Percentiles rank a stretch among this genome's conserved stretches.
Evolutionary conservation across 2,888 invertebrate species (phyloP).

Genomic region (Drosophila stalkeri): DNA sequence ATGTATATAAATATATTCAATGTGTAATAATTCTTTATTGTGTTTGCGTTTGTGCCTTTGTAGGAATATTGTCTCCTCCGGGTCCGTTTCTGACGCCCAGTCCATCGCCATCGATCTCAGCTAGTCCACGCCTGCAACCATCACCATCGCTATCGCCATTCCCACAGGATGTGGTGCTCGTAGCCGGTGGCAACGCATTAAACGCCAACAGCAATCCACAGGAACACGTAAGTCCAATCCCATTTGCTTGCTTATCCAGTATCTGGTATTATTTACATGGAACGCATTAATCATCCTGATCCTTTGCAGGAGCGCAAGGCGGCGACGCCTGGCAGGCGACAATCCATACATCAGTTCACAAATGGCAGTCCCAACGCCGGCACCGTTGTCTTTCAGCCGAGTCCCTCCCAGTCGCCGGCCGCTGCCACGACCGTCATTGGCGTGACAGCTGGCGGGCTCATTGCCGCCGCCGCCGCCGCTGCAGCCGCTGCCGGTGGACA

Average conservation of each 20-base stretch:
- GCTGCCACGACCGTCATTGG: slow-evolving; percentile 85
- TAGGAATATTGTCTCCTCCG: slow-evolving; percentile 86
- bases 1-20: background rate
- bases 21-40: slow-evolving; percentile 32
- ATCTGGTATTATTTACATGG: background rate
- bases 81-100: slow-evolving; percentile 86
- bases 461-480: slow-evolving; percentile 69
- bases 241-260: background rate
- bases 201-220: slow-evolving; percentile 84
- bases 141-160: slow-evolving; percentile 85
- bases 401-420: slow-evolving; percentile 85
- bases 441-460: slow-evolving; percentile 82
- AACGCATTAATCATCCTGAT: slow-evolving; percentile 12
- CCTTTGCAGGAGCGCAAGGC: slow-evolving; percentile 84
- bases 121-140: slow-evolving; percentile 85
- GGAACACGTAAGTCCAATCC: slow-evolving; percentile 82
- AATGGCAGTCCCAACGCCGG: slow-evolving; percentile 85
- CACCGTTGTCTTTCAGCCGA: slow-evolving; percentile 85
- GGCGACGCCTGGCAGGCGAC: slow-evolving; percentile 85
- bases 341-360: slow-evolving; percentile 85
- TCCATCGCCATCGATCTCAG: slow-evolving; percentile 86
- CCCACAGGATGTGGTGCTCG: slow-evolving; percentile 85
- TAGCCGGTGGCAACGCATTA: slow-evolving; percentile 85
- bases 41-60: slow-evolving; percentile 33
- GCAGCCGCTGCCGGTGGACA: slow-evolving; percentile 55